phyloP scores from a whole-genome alignment of 2,113 vertebrate genomes.

The Nesoenas mayeri region DNA sequence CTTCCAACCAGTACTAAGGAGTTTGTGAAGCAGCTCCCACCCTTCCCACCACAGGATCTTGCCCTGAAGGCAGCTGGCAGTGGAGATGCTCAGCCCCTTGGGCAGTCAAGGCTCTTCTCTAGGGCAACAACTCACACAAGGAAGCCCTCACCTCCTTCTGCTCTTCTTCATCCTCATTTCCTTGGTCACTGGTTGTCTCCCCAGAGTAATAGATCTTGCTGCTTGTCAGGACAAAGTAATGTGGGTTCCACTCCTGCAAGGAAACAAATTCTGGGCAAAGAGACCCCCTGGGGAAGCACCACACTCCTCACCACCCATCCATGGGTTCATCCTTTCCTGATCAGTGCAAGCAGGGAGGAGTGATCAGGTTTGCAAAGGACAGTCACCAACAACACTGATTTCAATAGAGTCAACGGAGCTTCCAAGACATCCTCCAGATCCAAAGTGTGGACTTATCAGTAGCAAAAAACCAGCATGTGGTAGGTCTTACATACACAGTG shows the following conservation, averaged over 20 bases:
- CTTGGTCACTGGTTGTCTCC: conserved; percentile 90
- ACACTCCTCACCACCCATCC: background rate
- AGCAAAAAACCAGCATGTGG: background rate
- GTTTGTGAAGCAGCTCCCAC: background rate
- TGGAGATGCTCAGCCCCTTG: background rate
- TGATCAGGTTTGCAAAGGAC: rapidly evolving
- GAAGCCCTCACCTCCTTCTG: conserved; percentile 87
- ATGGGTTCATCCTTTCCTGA: background rate
- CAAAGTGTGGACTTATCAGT: background rate
- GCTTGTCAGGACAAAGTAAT: conserved; percentile 98
- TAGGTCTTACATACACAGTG: background rate
- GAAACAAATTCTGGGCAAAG: conserved; percentile 8
- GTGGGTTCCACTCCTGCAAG: conserved; percentile 94
- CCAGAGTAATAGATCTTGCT: conserved; percentile 98
- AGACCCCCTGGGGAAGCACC: background rate
- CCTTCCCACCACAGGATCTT: background rate
- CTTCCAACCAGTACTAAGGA: background rate
- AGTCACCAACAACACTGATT: background rate
- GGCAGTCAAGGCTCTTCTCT: background rate
- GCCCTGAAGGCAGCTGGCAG: background rate
- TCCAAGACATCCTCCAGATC: background rate
- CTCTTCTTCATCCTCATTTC: conserved; percentile 96
- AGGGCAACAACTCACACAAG: background rate
- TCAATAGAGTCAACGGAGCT: background rate
- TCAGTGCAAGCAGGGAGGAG: background rate